These are phyloP conservation scores for Nyctalus aviator DNA, from an alignment of 2,797 vertebrate genomes.

Conservation along the genomic window DNA sequence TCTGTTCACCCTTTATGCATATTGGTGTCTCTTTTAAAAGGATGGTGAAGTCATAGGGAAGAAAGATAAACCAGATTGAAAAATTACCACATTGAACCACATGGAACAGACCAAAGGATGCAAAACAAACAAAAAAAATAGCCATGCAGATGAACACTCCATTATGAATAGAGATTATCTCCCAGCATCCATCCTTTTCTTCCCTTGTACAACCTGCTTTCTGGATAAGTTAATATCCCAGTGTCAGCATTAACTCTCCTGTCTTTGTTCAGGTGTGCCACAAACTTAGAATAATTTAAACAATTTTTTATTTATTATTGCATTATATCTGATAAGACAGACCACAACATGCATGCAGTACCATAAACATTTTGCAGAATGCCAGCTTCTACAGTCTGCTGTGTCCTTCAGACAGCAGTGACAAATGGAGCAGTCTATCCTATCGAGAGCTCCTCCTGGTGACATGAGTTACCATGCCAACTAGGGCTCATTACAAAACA, in stretches of 20 bases:
- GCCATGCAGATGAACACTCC: neutral
- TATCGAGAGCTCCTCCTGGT: slow-evolving; percentile 68
- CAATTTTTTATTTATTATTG: slow-evolving; percentile 71
- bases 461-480: slow-evolving; percentile 82
- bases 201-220: neutral
- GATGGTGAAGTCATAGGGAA: neutral
- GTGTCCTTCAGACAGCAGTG: slow-evolving; percentile 83
- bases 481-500: slow-evolving; percentile 76
- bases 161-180: slow-evolving; percentile 35
- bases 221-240: slow-evolving; percentile 30
- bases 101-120: slow-evolving; percentile 48
- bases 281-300: slow-evolving; percentile 74
- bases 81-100: slow-evolving; percentile 49
- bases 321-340: slow-evolving; percentile 74
- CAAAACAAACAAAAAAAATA: slow-evolving; percentile 53
- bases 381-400: slow-evolving; percentile 70
- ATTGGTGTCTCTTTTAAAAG: slow-evolving; percentile 56
- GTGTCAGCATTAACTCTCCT: slow-evolving; percentile 57
- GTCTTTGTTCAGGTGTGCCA: slow-evolving; percentile 52
- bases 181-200: neutral
- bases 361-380: slow-evolving; percentile 75
- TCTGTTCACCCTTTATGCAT: slow-evolving; percentile 30
- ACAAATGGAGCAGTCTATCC: slow-evolving; percentile 82
- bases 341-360: slow-evolving; percentile 43
- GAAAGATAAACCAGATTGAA: slow-evolving; percentile 57